A percentile compares a stretch with the other conserved stretches of the same genome.
Evolutionary conservation across 2,888 invertebrate species (phyloP).

Genomic region (Parelbella ahira): DNA sequence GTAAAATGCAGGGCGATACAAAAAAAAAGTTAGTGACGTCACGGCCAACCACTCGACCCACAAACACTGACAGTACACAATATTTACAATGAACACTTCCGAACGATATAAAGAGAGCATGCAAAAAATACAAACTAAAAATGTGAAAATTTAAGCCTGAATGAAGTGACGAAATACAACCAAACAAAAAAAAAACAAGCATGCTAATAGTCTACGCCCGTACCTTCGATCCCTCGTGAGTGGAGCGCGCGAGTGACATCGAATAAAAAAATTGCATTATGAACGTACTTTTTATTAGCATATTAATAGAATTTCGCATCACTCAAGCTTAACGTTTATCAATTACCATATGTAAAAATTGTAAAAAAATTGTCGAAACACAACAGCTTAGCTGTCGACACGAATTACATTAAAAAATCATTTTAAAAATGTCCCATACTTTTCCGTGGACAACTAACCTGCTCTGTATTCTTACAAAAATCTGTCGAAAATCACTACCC

Average conservation of each 20-base stretch:
- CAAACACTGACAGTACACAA: no score
- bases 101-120: no score
- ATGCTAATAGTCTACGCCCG: slow-evolving; percentile 24
- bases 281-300: slow-evolving; percentile 55
- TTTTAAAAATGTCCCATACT: no score
- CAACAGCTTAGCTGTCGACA: no score
- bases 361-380: slow-evolving; percentile 11
- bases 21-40: no score
- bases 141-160: no score
- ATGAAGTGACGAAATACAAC: slow-evolving; percentile 45
- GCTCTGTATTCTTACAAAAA: slow-evolving; percentile 6
- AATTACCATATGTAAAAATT: slow-evolving; percentile 32
- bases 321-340: slow-evolving; percentile 52
- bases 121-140: no score
- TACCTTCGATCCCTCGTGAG: slow-evolving; percentile 30
- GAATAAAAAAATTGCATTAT: slow-evolving; percentile 39
- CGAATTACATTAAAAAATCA: no score
- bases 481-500: slow-evolving; percentile 15
- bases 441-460: no score
- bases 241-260: slow-evolving; percentile 31
- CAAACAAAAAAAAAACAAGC: slow-evolving; percentile 20
- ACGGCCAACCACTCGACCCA: no score
- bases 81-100: no score
- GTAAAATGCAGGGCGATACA: no score
- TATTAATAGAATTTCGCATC: slow-evolving; percentile 56